These are phyloP conservation scores for Strix aluco DNA, from an alignment of 2,113 vertebrate genomes.

Conservation along the genomic window DNA sequence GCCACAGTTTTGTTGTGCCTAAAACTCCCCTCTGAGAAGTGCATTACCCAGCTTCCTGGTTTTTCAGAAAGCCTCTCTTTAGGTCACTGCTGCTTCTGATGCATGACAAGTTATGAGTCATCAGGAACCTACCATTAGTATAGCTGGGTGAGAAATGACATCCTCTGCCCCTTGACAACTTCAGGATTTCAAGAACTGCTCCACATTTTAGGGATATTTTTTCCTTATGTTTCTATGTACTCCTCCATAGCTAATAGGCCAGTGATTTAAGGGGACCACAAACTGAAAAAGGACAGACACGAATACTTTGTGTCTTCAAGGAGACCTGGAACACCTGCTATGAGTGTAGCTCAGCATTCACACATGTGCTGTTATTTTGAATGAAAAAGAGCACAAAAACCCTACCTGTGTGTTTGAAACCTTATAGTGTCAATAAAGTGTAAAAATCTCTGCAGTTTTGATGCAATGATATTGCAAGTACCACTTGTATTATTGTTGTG, in stretches of 20 bases:
- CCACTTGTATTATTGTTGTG: not conserved
- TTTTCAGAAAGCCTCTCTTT: not conserved
- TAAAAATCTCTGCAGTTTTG: not conserved
- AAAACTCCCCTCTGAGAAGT: not conserved
- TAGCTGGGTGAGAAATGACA: not conserved
- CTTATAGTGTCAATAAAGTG: not conserved
- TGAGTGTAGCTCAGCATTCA: not conserved
- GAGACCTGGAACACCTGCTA: not conserved
- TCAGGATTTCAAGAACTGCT: not conserved
- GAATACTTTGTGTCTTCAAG: not conserved
- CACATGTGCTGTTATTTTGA: not conserved
- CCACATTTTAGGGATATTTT: not conserved
- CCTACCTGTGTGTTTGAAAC: not conserved
- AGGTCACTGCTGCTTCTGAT: not conserved
- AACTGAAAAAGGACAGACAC: not conserved
- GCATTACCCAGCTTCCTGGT: not conserved
- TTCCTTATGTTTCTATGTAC: not conserved
- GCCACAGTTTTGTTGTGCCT: not conserved
- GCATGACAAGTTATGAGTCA: not conserved
- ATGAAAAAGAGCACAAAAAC: not conserved
- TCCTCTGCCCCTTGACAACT: not conserved
- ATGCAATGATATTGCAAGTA: not conserved
- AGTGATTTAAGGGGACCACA: not conserved
- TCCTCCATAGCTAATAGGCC: not conserved
- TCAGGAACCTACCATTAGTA: not conserved